Evolutionary conservation across 2,113 vertebrate species (phyloP).

Genomic region (Pollimyrus isidori): DNA sequence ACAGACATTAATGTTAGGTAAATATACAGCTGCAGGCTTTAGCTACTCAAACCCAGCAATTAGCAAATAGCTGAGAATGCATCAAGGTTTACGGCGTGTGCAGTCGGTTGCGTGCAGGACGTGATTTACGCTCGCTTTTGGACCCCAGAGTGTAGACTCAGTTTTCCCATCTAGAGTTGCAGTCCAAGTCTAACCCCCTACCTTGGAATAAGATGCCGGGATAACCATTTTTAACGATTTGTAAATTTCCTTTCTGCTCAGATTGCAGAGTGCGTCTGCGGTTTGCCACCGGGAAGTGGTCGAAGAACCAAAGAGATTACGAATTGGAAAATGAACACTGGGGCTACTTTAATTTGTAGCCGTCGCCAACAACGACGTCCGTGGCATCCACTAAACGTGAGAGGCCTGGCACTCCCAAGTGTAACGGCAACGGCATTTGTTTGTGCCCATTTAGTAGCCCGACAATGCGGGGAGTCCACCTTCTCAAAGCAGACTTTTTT

Average conservation of each 20-base stretch:
- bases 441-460: background rate
- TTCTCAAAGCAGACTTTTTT: background rate
- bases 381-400: background rate
- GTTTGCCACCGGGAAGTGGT: constrained; percentile 21
- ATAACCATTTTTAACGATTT: constrained; percentile 5
- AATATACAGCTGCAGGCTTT: constrained; percentile 15
- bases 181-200: background rate
- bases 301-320: background rate
- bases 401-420: background rate
- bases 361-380: background rate
- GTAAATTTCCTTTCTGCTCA: constrained; percentile 22
- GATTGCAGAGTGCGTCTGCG: constrained; percentile 21
- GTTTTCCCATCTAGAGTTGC: constrained; percentile 18
- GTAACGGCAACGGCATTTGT: background rate
- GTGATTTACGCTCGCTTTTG: constrained; percentile 18
- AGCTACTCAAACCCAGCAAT: constrained; percentile 14
- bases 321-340: background rate
- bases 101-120: background rate
- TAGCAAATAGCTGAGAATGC: constrained; percentile 20
- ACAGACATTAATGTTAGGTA: background rate
- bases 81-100: background rate
- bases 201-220: background rate
- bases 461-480: background rate
- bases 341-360: background rate
- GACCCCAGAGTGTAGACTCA: constrained; percentile 8